phyloP scores from a whole-genome alignment of 2,113 vertebrate genomes.

The Plotosus lineatus region DNA sequence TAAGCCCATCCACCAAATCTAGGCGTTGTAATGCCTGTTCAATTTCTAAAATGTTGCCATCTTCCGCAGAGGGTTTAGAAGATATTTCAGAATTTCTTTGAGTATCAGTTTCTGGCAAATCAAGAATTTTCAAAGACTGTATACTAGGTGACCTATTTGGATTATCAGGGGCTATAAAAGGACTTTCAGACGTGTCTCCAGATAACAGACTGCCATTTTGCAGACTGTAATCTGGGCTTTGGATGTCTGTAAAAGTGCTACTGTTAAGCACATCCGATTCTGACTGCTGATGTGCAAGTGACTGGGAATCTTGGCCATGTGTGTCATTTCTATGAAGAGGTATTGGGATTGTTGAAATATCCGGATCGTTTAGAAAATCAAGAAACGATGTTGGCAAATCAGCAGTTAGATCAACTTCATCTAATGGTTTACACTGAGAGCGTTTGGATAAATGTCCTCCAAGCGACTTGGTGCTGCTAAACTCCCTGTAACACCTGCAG shows the following conservation, averaged over 20 bases:
- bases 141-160: conserved; percentile 47
- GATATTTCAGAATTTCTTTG: conserved; percentile 50
- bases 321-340: conserved; percentile 53
- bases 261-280: conserved; percentile 46
- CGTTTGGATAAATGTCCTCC: conserved; percentile 96
- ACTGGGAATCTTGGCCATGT: conserved; percentile 29
- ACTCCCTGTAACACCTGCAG: conserved; percentile 95
- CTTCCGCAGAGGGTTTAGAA: conserved; percentile 64
- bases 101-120: conserved; percentile 51
- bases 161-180: conserved; percentile 66
- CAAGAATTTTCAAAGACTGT: conserved; percentile 49
- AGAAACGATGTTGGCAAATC: conserved; percentile 88
- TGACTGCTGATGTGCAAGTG: conserved; percentile 26
- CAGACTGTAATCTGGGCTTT: conserved; percentile 60
- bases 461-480: conserved; percentile 94
- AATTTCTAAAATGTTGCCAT: conserved; percentile 84
- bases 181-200: conserved; percentile 57
- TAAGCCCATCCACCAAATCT: conserved; percentile 80
- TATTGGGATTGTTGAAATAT: conserved; percentile 64
- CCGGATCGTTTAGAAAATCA: conserved; percentile 88
- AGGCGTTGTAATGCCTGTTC: conserved; percentile 86
- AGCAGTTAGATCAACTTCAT: conserved; percentile 87
- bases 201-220: conserved; percentile 64
- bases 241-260: conserved; percentile 54
- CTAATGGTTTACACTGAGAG: conserved; percentile 91